Conservation (phyloP, 2,113 vertebrate genomes). For the Odocoileus hemionus region DNA sequence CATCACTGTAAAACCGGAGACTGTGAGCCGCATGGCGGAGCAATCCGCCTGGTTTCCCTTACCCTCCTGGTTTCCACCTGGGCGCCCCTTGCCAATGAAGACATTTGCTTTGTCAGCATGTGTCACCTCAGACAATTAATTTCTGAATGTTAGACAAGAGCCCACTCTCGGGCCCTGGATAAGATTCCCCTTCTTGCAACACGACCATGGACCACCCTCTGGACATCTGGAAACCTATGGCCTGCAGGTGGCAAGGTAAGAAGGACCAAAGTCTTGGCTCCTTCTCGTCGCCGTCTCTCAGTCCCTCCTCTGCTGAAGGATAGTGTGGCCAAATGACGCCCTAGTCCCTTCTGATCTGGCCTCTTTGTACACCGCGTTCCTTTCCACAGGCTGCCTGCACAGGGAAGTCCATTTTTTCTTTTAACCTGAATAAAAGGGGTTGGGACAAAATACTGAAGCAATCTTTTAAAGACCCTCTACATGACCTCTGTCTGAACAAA, state of each 20-base stretch:
- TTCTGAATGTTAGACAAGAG: neutral
- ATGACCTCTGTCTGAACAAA: conserved; percentile 68
- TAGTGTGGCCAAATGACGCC: neutral
- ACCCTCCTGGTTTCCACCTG: neutral
- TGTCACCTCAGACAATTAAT: neutral
- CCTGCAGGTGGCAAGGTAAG: neutral
- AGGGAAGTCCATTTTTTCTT: neutral
- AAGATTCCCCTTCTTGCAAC: neutral
- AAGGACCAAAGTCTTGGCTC: neutral
- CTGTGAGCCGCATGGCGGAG: neutral
- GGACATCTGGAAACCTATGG: neutral
- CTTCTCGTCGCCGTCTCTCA: neutral
- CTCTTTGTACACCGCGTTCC: neutral
- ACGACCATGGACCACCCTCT: neutral
- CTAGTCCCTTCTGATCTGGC: neutral
- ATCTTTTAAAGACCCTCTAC: conserved; percentile 51
- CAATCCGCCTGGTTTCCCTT: neutral
- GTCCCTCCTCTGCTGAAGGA: neutral
- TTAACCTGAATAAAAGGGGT: neutral
- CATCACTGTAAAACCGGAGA: neutral
- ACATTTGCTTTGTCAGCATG: neutral
- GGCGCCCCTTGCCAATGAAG: neutral
- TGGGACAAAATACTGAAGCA: conserved; percentile 10
- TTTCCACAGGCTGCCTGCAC: neutral
- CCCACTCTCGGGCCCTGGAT: neutral